These are phyloP conservation scores for Mormyrops boulengeri DNA, from an alignment of 2,797 vertebrate species.

Conservation along the genomic window DNA sequence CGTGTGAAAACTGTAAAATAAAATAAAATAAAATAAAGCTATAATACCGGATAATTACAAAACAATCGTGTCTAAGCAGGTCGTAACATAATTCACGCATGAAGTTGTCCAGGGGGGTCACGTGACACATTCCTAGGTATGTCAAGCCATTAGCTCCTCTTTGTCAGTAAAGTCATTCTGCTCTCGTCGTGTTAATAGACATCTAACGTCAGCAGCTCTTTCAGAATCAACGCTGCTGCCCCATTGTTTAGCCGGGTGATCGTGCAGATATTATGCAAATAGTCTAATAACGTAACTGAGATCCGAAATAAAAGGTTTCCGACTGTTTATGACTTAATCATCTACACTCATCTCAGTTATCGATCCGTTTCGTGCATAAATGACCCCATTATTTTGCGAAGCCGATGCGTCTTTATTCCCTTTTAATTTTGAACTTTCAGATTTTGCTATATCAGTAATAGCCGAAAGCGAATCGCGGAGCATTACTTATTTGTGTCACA, in stretches of 20 bases:
- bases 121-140: slow-evolving; percentile 37
- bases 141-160: slow-evolving; percentile 34
- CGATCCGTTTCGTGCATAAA: not conserved
- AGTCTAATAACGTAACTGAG: slow-evolving; percentile 7
- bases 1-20: not conserved
- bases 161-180: slow-evolving; percentile 39
- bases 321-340: not conserved
- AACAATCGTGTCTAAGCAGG: not conserved
- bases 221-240: not conserved
- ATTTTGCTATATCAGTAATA: not conserved
- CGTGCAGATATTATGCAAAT: not conserved
- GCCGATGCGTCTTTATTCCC: not conserved
- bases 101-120: slow-evolving; percentile 24
- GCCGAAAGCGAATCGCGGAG: not conserved
- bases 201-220: not conserved
- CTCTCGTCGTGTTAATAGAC: not conserved
- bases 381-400: not conserved
- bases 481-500: not conserved
- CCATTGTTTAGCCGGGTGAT: not conserved
- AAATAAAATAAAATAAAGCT: not conserved
- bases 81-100: not conserved
- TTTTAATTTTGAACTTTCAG: not conserved
- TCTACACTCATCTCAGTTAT: not conserved
- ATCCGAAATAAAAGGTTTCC: not conserved
- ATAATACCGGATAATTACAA: not conserved